These are phyloP conservation scores for Tamias sibiricus DNA, from an alignment of 2,113 vertebrate species.

Conservation along the genomic window DNA sequence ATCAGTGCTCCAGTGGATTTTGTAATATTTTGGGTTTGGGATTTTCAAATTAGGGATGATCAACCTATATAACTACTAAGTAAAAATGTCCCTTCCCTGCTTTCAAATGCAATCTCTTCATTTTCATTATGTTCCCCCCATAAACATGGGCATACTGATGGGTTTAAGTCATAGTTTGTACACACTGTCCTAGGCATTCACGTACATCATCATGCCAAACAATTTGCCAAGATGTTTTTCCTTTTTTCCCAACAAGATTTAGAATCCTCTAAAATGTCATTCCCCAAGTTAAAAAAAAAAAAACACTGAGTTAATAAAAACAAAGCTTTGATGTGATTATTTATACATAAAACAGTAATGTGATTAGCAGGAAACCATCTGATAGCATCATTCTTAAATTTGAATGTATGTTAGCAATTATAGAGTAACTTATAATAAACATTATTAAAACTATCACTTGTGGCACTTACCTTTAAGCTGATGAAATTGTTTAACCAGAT, in stretches of 20 bases:
- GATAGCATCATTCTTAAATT: neutral
- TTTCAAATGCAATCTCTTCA: conserved; percentile 2
- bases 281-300: neutral
- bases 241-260: conserved; percentile 10
- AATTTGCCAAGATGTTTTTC: neutral
- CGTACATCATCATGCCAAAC: neutral
- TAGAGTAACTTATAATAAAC: neutral
- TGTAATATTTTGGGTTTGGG: neutral
- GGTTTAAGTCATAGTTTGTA: neutral
- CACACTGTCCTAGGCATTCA: neutral
- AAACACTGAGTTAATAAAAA: neutral
- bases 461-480: conserved; percentile 75
- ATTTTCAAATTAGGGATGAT: neutral
- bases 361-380: neutral
- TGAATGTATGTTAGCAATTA: neutral
- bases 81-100: neutral
- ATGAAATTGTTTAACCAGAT: conserved; percentile 84
- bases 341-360: neutral
- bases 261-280: conserved; percentile 14
- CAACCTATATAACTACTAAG: neutral
- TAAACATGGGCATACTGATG: neutral
- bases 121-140: neutral
- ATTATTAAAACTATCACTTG: neutral
- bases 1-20: neutral
- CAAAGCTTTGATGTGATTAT: neutral